Base-by-base conservation (phyloP, 2,888 invertebrate genomes). In the Ornithoptera priamus region DNA sequence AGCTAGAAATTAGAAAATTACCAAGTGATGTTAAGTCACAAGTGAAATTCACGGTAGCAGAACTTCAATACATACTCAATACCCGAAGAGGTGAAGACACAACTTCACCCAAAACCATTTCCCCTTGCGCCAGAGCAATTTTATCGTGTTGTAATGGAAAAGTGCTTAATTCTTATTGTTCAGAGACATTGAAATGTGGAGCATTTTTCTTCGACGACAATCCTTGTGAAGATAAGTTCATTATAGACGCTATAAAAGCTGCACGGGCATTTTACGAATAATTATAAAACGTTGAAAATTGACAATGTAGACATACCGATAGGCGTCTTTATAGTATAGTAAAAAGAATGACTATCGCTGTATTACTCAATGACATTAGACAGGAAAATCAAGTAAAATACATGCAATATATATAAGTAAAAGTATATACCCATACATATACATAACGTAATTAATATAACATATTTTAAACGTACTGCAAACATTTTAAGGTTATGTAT, bases 171-270 rank as follows among this genome's bases (percentile, higher is more conserved):
- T 85, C 94, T 65, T 85, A 92, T 3, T 97, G 97, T 81, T 97
- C 97, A 72, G 96, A 96, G 83, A 87, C 93, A 12, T 85, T 95
- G 67, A 94, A 95, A 10, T 97, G 97, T 81, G 94, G 94, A 0
- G 96, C 96, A 0, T 94, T 94, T 65, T 96, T 96, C 86, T 96
- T 96, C 93, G 96, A 95, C 73, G 95, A 93, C 71, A 95, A 95
- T 80, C 96, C 96, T 0, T 97, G 97, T 82, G 94, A 94, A 8
- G 92, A 93, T 18, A 89, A 93, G 10, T 93, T 95, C 68, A 90
- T 94, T 0, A 76, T 89, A 56, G 93, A 94, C 0, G 96, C 96
- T 17, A 81, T 94, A 39, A 86, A 85, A 20, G 89, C 92, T 1
- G 94, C 92, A 0, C 85, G 76, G 67, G 72, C 67, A 56, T 92